phyloP scores from a whole-genome alignment of 2,888 invertebrate species.

The Tigriopus californicus region DNA sequence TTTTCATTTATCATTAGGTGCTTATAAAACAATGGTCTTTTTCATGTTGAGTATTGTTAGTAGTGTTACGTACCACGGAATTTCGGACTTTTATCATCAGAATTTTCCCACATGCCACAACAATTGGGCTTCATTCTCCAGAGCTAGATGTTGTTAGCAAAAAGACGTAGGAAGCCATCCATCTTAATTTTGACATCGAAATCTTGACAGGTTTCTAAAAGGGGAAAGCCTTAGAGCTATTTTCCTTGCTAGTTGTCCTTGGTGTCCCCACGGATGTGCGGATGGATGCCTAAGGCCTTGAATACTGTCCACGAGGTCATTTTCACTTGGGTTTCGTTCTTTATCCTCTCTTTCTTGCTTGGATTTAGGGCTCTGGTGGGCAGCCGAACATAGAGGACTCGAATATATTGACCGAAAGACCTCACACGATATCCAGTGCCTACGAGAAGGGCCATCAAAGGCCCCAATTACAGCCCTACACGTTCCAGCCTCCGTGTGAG shows the following conservation, averaged over 20 bases:
- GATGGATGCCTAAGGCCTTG: not conserved
- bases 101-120: too few relatives aligned
- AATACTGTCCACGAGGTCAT: not conserved
- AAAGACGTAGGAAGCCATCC: too few relatives aligned
- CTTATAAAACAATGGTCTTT: too few relatives aligned
- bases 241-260: not conserved
- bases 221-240: not conserved
- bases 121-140: too few relatives aligned
- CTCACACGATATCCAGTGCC: slow-evolving; percentile 32
- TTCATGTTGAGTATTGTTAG: too few relatives aligned
- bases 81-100: too few relatives aligned
- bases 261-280: not conserved
- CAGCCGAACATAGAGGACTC: not conserved
- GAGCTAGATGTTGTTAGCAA: too few relatives aligned
- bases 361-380: too few relatives aligned
- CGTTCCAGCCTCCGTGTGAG: slow-evolving; percentile 50
- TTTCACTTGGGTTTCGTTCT: not conserved
- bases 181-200: too few relatives aligned
- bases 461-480: slow-evolving; percentile 65
- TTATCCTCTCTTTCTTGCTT: not conserved
- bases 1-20: too few relatives aligned
- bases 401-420: slow-evolving; percentile 8
- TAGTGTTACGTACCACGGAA: too few relatives aligned
- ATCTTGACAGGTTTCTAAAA: too few relatives aligned
- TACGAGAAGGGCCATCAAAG: slow-evolving; percentile 69